Evolutionary conservation across 2,888 invertebrate species (phyloP), one percentile per base, ranked within the genome.

Genomic region (Tethea ocularis): DNA sequence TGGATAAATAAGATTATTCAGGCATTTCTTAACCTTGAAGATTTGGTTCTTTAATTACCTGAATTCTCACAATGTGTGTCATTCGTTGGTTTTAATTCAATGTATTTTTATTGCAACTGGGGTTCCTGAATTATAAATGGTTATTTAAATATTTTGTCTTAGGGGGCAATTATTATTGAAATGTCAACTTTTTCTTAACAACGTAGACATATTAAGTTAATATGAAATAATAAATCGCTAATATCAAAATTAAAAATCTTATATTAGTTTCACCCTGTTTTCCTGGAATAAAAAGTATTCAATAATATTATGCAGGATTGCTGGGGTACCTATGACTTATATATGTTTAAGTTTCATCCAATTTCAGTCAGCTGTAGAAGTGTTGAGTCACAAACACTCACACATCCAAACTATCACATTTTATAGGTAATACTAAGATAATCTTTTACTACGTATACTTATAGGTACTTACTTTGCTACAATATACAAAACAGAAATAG

Each of bases 1-100:
- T 81, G 87, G 91, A 93, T 86, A 88, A 91, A 92, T 92, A 90
- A 84, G 85, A 89, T 90, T 88, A 89, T 88, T 83, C 88, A 87
- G 84, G 77, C 82, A 86, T 88, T 82, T 85, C 84, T 83, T 78
- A 83, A 86, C 84, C 87, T 86, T 87, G 84, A 79, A 80, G 83
- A 88, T 87, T 84, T 83, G 86, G 67, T 53, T 80, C 78, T 88
- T 91, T 92, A 93, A 93, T 93, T 93, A 89, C 88, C 84, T 88
- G 85, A 71, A 86, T 92, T 93, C 93, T 92, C 93, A 92, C 91
- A 91, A 89, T 86, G 86, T 88, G 87, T 83, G 79, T 77, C 74
- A 74, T 77, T 70, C 71, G 46, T 20, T 46, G 46, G 10, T 46
- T 59, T 52, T 36, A 36, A 11, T 56, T 26, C 26, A 33, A 26